phyloP scores from a whole-genome alignment of 2,888 invertebrate species.

The Luperina testacea region DNA sequence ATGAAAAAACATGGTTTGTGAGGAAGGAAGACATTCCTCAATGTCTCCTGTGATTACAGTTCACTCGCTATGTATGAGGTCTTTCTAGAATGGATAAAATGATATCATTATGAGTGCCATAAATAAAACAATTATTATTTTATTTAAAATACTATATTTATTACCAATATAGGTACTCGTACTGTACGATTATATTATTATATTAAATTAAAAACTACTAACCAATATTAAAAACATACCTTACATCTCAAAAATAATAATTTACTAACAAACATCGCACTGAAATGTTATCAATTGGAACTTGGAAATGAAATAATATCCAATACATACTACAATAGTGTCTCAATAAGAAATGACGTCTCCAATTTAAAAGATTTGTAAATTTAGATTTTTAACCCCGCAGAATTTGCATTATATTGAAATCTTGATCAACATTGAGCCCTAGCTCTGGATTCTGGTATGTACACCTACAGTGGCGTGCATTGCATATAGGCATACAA shows the following conservation, averaged over 20 bases:
- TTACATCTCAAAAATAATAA: conserved; percentile 90
- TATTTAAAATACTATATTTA: conserved; percentile 81
- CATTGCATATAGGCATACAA: no score
- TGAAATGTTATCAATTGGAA: conserved; percentile 57
- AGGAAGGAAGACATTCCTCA: conserved; percentile 80
- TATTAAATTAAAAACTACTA: conserved; percentile 88
- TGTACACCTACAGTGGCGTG: conserved; percentile 1
- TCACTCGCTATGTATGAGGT: background rate
- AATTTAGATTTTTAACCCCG: conserved; percentile 39
- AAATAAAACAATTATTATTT: conserved; percentile 71
- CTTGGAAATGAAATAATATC: conserved; percentile 36
- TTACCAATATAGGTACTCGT: conserved; percentile 85
- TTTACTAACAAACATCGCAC: conserved; percentile 87
- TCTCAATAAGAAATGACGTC: conserved; percentile 31
- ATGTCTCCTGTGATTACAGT: conserved; percentile 59
- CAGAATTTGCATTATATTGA: conserved; percentile 31
- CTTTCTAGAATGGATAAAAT: conserved; percentile 20
- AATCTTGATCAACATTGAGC: conserved; percentile 1
- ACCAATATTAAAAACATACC: conserved; percentile 88
- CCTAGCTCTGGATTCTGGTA: conserved; percentile 10
- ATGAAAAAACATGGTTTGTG: conserved; percentile 35
- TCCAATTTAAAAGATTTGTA: conserved; percentile 26
- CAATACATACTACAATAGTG: conserved; percentile 36
- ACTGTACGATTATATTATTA: conserved; percentile 85
- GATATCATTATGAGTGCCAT: background rate